Evolutionary conservation across 2,113 vertebrate species (phyloP).

Genomic region (Sarotherodon lohbergeri): DNA sequence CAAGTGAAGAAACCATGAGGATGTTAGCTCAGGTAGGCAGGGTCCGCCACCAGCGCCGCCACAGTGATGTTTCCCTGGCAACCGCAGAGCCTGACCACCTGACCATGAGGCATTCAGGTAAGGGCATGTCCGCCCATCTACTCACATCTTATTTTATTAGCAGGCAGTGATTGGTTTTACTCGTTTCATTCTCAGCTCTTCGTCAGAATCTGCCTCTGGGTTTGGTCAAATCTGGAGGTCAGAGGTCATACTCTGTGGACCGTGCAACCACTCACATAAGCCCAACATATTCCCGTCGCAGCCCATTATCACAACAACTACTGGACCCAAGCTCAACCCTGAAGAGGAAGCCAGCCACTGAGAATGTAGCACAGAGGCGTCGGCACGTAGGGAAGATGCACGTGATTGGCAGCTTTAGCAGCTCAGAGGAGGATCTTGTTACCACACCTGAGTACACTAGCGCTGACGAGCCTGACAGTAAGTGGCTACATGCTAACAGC

Average conservation of each 20-base stretch:
- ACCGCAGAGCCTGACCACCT: slow-evolving; percentile 63
- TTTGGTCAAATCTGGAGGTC: slow-evolving; percentile 74
- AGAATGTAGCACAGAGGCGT: slow-evolving; percentile 70
- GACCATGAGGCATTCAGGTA: slow-evolving; percentile 7
- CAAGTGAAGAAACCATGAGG: slow-evolving; percentile 91
- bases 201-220: slow-evolving; percentile 72
- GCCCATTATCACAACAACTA: slow-evolving; percentile 81
- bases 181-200: slow-evolving; percentile 19
- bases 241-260: slow-evolving; percentile 86
- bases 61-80: slow-evolving; percentile 82
- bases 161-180: neutral
- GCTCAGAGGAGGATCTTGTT: slow-evolving; percentile 87
- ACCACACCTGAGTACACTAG: slow-evolving; percentile 88
- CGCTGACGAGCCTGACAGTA: slow-evolving; percentile 90
- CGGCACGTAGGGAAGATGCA: slow-evolving; percentile 85
- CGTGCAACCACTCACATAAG: slow-evolving; percentile 77
- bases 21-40: slow-evolving; percentile 90
- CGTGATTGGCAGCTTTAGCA: slow-evolving; percentile 86
- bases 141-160: neutral
- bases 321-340: slow-evolving; percentile 83
- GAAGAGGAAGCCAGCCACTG: slow-evolving; percentile 81
- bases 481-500: slow-evolving; percentile 59
- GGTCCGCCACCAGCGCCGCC: slow-evolving; percentile 88
- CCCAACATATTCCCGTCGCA: slow-evolving; percentile 82
- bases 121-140: neutral